Base-by-base conservation (phyloP, 2,888 invertebrate genomes). In the Hirudinaria manillensis region DNA sequence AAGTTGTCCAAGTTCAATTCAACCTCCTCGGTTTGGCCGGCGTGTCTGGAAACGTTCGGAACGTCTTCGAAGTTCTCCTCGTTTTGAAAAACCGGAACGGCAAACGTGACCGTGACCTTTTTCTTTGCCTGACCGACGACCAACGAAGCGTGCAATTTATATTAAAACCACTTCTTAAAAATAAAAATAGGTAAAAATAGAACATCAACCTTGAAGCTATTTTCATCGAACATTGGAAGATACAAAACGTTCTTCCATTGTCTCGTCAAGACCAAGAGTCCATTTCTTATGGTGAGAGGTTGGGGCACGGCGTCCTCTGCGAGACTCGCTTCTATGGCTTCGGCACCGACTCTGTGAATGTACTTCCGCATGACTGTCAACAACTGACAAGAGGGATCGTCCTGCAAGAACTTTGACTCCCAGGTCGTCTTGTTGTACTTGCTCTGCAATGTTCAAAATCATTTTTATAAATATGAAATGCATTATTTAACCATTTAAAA, bases 191-290 rank as follows among this genome's bases (percentile, higher is more conserved):
- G 16, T 24, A 65, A 13, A 65, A 53, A 53, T 19, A 65, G 21
- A 53, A 53, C 13, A 75, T n/a, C n/a, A 61, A 76, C 75, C 79
- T 86, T 86, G 83, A 93, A 92, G 84, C 92, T 93, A 84, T 93
- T 93, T 81, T 93, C 93, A 75, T 94, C 89, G 61, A 96, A 87
- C 78, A 94, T 87, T 0, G 97, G 96, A 80, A 95, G 95, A 84
- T 96, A 95, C 29, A 97, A 87, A 3, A 93, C 92, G 85, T 94
- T 95, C 87, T 96, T 96, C 97, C 96, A 97, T 84, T 97, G 96
- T 0, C 96, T 89, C 82, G 94, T 94, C 75, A 97, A 87, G 36
- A 96, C 96, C 83, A 97, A 92, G n/a, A 97, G 92, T 7, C 96
- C 96, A 74, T 94, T 94, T 84, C 94, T 88, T 55, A 96, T 87